Conservation (phyloP, 64 coral and sea anemone species). For the Montipora foliosa region DNA sequence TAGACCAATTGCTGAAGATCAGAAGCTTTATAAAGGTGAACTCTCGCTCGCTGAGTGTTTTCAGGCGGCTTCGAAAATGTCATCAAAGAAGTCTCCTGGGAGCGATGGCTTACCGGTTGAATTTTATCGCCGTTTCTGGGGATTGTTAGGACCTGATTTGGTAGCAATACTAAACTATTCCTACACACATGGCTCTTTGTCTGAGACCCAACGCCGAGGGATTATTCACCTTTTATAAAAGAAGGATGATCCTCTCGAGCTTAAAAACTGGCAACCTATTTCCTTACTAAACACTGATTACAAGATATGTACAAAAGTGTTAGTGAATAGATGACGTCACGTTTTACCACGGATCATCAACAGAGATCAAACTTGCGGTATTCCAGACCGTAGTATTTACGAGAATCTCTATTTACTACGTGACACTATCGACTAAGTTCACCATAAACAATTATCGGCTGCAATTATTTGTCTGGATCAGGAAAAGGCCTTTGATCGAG, state of each 20-base stretch:
- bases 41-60: too few relatives aligned
- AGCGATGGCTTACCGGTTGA: too few relatives aligned
- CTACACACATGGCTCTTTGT: not conserved
- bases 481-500: constrained; percentile 4
- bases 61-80: too few relatives aligned
- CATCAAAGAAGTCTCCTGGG: too few relatives aligned
- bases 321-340: not conserved
- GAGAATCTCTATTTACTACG: not conserved
- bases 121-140: not conserved
- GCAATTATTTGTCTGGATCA: not conserved
- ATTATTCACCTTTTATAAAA: constrained; percentile 13
- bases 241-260: not conserved
- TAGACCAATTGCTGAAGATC: too few relatives aligned
- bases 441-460: not conserved
- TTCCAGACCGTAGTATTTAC: not conserved
- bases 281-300: not conserved
- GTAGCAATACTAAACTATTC: not conserved
- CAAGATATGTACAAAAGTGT: constrained; percentile 13
- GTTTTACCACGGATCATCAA: not conserved
- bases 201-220: not conserved
- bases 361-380: constrained; percentile 26
- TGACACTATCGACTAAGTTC: not conserved
- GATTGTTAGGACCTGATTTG: not conserved
- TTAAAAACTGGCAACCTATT: not conserved
- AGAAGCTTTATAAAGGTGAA: too few relatives aligned